A percentile compares a stretch with the other conserved stretches of the same genome.
Conservation (phyloP, 2,888 invertebrate species). For the Drosophila merina region DNA sequence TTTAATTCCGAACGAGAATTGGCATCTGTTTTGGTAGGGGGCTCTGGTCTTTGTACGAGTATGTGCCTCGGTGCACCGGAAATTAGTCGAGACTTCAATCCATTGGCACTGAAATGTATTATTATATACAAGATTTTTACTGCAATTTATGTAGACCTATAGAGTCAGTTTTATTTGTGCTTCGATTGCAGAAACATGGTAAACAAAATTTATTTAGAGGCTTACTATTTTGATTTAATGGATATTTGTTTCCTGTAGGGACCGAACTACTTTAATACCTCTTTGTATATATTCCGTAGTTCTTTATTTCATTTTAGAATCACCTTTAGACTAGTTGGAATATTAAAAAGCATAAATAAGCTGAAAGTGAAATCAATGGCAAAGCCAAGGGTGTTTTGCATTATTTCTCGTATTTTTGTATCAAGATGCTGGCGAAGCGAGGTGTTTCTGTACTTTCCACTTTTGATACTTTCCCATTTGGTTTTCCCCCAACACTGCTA, state of each 20-base stretch:
- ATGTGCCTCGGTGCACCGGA: slow-evolving; percentile 19
- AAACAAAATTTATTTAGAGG: not conserved
- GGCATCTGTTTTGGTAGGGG: slow-evolving; percentile 26
- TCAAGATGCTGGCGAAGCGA: slow-evolving; percentile 45
- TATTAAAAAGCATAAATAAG: not conserved
- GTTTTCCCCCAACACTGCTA: slow-evolving; percentile 15
- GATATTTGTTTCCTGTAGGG: not conserved
- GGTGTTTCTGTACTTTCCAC: slow-evolving; percentile 77
- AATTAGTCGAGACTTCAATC: slow-evolving; percentile 26
- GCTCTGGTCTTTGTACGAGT: slow-evolving; percentile 36
- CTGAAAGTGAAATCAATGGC: slow-evolving; percentile 20
- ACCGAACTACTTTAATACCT: too few relatives aligned
- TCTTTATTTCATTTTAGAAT: too few relatives aligned
- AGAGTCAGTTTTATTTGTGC: not conserved
- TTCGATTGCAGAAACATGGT: not conserved
- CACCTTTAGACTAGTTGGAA: not conserved
- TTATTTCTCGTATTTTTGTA: slow-evolving; percentile 43
- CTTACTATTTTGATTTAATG: not conserved
- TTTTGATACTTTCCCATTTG: slow-evolving; percentile 64
- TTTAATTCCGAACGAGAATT: slow-evolving; percentile 21
- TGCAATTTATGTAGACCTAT: not conserved
- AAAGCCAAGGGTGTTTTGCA: not conserved
- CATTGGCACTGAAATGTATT: slow-evolving; percentile 21
- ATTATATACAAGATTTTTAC: not conserved
- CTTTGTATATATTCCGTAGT: too few relatives aligned